Conservation (phyloP, 1,140 invertebrate genomes). For the Cyrtorhinus lividipennis region DNA sequence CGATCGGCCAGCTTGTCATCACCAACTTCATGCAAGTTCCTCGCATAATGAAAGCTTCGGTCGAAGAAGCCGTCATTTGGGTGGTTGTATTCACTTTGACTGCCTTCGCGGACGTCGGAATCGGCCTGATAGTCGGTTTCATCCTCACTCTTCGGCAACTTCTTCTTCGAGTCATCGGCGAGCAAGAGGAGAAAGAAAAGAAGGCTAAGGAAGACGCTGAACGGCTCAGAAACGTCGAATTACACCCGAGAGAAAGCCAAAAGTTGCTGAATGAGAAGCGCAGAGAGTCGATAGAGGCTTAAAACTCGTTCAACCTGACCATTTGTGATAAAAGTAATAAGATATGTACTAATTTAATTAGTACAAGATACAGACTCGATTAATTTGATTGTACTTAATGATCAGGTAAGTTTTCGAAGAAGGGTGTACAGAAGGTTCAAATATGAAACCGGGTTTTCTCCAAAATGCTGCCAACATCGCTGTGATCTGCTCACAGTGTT, state of each 20-base stretch:
- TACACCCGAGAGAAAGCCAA: not conserved
- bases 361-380: no score
- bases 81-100: not conserved
- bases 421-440: no score
- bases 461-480: no score
- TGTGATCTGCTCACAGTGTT: no score
- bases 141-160: slow-evolving; percentile 3
- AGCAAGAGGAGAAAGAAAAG: slow-evolving; percentile 3
- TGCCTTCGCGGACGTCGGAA: slow-evolving; percentile 1
- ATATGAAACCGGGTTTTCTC: no score
- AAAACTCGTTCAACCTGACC: no score
- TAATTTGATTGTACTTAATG: no score
- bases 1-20: slow-evolving; percentile 5
- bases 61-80: slow-evolving; percentile 14
- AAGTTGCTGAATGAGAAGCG: not conserved
- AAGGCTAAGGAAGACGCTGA: slow-evolving; percentile 3
- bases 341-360: no score
- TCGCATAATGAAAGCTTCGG: not conserved
- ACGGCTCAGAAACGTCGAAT: not conserved
- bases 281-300: not conserved
- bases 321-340: no score
- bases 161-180: not conserved
- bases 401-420: no score
- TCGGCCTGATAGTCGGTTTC: slow-evolving; percentile 15
- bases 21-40: slow-evolving; percentile 4